Base-by-base conservation (phyloP, 2,888 invertebrate species). In the Dione vanillae region DNA sequence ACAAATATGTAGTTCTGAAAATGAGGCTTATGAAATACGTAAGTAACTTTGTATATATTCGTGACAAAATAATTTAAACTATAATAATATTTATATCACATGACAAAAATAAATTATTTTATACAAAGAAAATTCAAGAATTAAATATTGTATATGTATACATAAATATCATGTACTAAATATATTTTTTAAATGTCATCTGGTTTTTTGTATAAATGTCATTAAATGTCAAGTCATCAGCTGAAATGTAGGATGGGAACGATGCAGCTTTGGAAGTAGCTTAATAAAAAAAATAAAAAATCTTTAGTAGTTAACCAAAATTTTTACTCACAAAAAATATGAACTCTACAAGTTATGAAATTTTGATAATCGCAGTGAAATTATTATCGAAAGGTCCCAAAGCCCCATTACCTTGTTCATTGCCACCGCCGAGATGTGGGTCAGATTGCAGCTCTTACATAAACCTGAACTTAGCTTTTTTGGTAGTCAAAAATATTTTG, bases 1-100 rank as follows among this genome's bases (percentile, higher is more conserved):
- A 37, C 84, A 84, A 78, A 67, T 82, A 47, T 80, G 83, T 37
- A 82, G 66, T 59, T 78, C 84, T 1, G 83, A 84, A 66, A 77
- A 78, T 58, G 88, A 88, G 77, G 82, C 78, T 43, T 59, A 71
- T 5, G 87, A 88, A 77, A 89, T 90, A 58, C 79, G 91, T 90
- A 79, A 82, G 89, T 76, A 67, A 49, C 47, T 40, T 35, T n/a
- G 9, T 37, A 43, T 5, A 27, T 27, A 9, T 10, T 7, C 35
- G 52, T 27, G 14, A 52, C 27, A n/a, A 9, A 14, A 14, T 27
- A 52, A 52, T 52, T 52, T n/a, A n/a, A 27, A 3, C 2, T 27
- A 27, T 27, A 5, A 27, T 5, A 27, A 27, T 27, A 27, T 27
- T n/a, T n/a, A n/a, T n/a, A n/a, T n/a, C n/a, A n/a, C n/a, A n/a